phyloP scores from a whole-genome alignment of 2,888 invertebrate species.

The Caprella mutica region DNA sequence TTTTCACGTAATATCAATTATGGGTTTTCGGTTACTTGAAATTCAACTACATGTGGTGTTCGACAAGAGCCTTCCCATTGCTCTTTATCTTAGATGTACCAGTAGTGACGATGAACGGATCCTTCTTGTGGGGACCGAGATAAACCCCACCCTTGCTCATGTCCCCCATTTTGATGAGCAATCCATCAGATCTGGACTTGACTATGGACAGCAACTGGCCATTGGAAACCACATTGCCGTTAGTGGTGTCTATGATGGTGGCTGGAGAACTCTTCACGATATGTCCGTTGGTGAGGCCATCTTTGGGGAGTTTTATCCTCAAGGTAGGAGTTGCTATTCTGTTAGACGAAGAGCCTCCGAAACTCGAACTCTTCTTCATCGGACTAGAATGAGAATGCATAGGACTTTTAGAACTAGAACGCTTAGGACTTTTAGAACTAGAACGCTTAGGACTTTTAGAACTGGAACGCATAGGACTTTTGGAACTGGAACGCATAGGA shows the following conservation, averaged over 20 bases:
- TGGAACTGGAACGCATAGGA: too few species aligned
- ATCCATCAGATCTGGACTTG: constrained; percentile 1
- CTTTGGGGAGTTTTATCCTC: constrained; percentile 3
- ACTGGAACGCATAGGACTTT: background rate
- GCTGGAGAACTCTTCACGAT: background rate
- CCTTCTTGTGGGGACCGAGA: constrained; percentile 7
- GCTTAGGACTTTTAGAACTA: background rate
- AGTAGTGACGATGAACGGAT: background rate
- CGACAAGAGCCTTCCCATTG: constrained; percentile 1
- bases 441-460: too few species aligned
- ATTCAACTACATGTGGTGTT: constrained; percentile 6
- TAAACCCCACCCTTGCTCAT: constrained; percentile 6
- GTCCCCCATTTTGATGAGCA: constrained; percentile 9
- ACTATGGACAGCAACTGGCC: constrained; percentile 5
- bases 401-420: background rate
- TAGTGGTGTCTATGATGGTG: background rate
- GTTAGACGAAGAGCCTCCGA: constrained; percentile 1
- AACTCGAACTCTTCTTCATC: constrained; percentile 8
- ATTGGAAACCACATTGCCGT: background rate
- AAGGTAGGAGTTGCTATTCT: constrained; percentile 8
- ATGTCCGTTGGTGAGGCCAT: constrained; percentile 8
- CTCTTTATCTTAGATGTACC: background rate
- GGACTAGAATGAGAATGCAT: constrained; percentile 1
- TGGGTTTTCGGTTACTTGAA: too few species aligned
- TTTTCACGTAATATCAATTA: too few species aligned